Base-by-base conservation (phyloP, 1,140 invertebrate genomes). In the Hypothenemus hampei region DNA sequence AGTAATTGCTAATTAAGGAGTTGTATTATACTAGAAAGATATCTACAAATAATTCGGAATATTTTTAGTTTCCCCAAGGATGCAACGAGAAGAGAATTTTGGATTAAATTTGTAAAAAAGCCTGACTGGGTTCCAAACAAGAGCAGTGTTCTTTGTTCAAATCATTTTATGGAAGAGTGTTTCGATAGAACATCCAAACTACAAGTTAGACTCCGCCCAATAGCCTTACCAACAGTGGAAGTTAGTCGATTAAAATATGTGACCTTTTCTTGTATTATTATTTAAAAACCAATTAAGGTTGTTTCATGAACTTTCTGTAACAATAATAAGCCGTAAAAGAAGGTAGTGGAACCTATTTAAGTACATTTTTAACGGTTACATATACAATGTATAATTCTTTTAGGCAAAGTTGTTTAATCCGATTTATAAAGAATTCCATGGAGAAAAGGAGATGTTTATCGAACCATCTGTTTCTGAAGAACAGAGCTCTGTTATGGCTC, bases 181-280 rank as follows among this genome's bases (percentile, higher is more conserved):
- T 47, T 47, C n/a, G n/a, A n/a, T n/a, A n/a, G n/a, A n/a, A n/a
- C n/a, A n/a, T n/a, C n/a, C n/a, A n/a, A n/a, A n/a, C 10, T 47
- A 11, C 10, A 31, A 31, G 24, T 47, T 7, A 47, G 44, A 22
- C 21, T 47, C 13, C 15, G 8, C 7, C 24, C 44, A 4, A 22
- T 10, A 16, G 44, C 44, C n/a, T 13, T 47, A 7, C 44, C 43
- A 8, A 45, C 43, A 23, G 18, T 45, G 11, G 6, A 13, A 45
- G 22, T 45, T 3, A 11, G 26, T 13, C 43, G 43, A 8, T 24
- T 45, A 45, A 45, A 45, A 45, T 45, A 45, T 45, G 43, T 45
- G 13, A 45, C n/a, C 20, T 6, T 20, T 7, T 6, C 6, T 7
- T 7, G n/a, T n/a, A 29, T 36, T 36, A 5, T 5, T 7, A 13